Percentiles rank a stretch among this genome's conserved stretches.
These are phyloP conservation scores for Callaeas wilsoni DNA, from an alignment of 2,113 vertebrate genomes.

Conservation along the genomic window DNA sequence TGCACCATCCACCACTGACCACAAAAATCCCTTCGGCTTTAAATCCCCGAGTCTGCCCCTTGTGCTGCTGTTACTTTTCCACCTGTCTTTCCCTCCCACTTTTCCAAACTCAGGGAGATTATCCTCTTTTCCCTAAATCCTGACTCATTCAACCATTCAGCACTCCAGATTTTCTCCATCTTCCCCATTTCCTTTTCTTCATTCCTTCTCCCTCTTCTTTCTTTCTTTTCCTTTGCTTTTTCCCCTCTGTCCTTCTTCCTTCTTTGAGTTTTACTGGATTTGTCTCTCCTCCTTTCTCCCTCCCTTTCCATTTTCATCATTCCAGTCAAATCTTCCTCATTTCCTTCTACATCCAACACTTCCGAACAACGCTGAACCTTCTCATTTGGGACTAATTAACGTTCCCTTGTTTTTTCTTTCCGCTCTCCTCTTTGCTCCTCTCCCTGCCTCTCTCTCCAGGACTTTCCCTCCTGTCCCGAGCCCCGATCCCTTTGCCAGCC, in stretches of 20 bases:
- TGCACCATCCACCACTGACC: neutral
- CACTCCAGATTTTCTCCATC: neutral
- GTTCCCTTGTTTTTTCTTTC: neutral
- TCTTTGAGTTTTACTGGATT: neutral
- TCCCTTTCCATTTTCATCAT: neutral
- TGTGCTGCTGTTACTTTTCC: neutral
- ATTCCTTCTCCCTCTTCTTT: neutral
- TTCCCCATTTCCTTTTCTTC: neutral
- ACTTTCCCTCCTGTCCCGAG: neutral
- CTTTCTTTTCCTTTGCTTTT: neutral
- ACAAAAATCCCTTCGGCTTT: neutral
- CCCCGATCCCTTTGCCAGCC: neutral
- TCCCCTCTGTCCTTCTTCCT: neutral
- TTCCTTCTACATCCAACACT: neutral
- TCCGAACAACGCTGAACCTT: accelerated
- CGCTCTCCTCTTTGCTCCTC: neutral
- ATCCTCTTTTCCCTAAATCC: neutral
- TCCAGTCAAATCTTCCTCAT: neutral
- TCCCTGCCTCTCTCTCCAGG: neutral
- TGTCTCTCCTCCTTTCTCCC: neutral
- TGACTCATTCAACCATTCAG: neutral
- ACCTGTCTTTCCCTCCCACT: neutral
- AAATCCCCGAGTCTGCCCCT: neutral
- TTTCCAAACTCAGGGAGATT: neutral
- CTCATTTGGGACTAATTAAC: neutral